These are phyloP conservation scores for Thomomys bottae DNA, from an alignment of 2,113 vertebrate genomes.

Conservation along the genomic window DNA sequence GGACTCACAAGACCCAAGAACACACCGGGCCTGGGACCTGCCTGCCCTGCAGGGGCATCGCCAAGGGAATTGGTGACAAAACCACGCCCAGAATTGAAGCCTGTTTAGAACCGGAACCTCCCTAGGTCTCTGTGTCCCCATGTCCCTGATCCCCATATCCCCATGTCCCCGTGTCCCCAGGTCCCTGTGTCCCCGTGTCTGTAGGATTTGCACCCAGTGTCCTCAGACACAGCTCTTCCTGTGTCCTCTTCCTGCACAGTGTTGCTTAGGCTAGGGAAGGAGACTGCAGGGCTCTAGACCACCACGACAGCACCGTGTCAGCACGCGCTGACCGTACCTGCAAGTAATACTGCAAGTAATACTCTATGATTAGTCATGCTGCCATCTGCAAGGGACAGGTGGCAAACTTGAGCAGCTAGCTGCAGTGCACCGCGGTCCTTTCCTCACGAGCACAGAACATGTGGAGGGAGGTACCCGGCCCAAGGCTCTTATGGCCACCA, in stretches of 20 bases:
- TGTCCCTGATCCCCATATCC: no score
- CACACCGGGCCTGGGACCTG: fast-evolving
- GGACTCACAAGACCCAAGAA: fast-evolving
- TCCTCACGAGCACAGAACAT: background rate
- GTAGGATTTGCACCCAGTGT: background rate
- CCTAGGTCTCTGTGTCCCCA: no score
- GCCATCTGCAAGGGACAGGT: background rate
- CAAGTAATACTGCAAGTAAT: background rate
- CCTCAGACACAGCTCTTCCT: background rate
- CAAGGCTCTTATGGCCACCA: no score
- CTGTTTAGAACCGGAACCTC: background rate
- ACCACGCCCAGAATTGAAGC: no score
- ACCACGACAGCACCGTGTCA: no score
- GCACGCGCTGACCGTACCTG: no score
- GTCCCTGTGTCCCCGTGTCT: no score
- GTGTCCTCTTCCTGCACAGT: no score
- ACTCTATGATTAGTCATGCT: background rate
- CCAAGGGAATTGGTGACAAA: fast-evolving
- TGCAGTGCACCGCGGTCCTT: background rate
- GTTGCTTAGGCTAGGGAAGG: fast-evolving
- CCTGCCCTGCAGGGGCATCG: no score
- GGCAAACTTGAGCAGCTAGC: background rate
- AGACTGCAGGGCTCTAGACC: background rate
- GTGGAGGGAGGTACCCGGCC: no score
- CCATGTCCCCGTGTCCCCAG: no score